Base-by-base conservation (phyloP, 2,113 vertebrate species). In the Periophthalmodon schlosseri region DNA sequence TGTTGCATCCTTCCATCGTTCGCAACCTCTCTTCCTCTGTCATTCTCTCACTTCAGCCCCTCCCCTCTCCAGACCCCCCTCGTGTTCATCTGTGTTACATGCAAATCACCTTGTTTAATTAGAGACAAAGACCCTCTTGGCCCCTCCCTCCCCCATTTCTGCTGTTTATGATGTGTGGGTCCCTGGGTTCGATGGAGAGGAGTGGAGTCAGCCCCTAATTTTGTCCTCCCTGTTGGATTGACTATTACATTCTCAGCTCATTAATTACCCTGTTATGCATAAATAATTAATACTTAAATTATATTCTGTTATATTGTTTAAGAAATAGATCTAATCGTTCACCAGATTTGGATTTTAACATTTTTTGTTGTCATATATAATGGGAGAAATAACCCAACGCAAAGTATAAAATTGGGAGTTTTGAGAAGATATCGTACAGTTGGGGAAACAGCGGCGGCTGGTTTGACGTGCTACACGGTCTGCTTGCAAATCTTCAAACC, bases 271-370 rank as follows among this genome's bases (percentile, higher is more conserved):
- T 88, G 87, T 88, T 89, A 87, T 89, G 87, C 65, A 79, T 86
- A 87, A 94, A 94, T 94, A 94, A 95, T 96, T 95, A 96, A 95
- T 95, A 88, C 87, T 94, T 96, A 92, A 94, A 93, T 87, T 92
- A 89, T 63, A 72, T 91, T 74, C 77, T 88, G 89, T 86, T 81
- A 91, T 92, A 90, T 93, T 91, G 84, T 90, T 82, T 86, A 91
- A 94, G 94, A 82, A 82, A 81, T 94, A 90, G 81, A 89, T 92
- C 86, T 83, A 77, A 86, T 68, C 76, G 81, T 85, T 10, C 73
- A 73, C 61, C 75, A 74, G 63, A 83, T 84, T 84, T 73, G 12
- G 73, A 68, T 76, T 44, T 71, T 96, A 87, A 77, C 94, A 95
- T 91, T 84, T 15, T 95, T 95, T 94, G 94, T 80, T 56, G 65